Conservation (phyloP, 2,888 invertebrate genomes). For the Drosophila demipolita region DNA sequence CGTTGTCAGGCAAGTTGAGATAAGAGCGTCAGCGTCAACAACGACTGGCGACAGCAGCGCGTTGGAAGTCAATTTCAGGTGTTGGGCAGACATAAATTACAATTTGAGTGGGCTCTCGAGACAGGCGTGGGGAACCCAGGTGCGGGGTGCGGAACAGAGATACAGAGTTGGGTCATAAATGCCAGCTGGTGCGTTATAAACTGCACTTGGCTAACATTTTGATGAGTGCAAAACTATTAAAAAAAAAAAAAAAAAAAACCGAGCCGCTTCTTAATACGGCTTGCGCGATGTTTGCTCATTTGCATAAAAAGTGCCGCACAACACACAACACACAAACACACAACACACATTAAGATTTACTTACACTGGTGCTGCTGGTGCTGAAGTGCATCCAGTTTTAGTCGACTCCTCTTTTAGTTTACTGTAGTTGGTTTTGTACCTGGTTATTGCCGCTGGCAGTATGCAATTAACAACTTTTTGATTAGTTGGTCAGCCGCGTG, state of each 20-base stretch:
- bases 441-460: constrained; percentile 62
- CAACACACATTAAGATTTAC: neutral
- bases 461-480: constrained; percentile 73
- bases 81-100: constrained; percentile 71
- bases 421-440: neutral
- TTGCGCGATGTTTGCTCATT: constrained; percentile 34
- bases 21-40: constrained; percentile 28
- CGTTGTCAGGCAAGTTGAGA: constrained; percentile 45
- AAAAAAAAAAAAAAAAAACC: constrained; percentile 43
- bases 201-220: constrained; percentile 58
- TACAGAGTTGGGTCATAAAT: constrained; percentile 44
- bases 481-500: constrained; percentile 74
- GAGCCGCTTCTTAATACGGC: constrained; percentile 21
- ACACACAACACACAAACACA: neutral
- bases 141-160: neutral
- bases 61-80: constrained; percentile 76
- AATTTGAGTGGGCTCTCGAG: constrained; percentile 64
- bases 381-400: constrained; percentile 2
- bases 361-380: constrained; percentile 1
- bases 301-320: constrained; percentile 36
- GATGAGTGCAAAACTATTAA: constrained; percentile 58
- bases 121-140: neutral
- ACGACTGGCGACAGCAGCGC: constrained; percentile 26
- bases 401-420: neutral
- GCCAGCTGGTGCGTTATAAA: constrained; percentile 62